Conservation (phyloP, 2,113 vertebrate genomes). For the Picathartes gymnocephalus region DNA sequence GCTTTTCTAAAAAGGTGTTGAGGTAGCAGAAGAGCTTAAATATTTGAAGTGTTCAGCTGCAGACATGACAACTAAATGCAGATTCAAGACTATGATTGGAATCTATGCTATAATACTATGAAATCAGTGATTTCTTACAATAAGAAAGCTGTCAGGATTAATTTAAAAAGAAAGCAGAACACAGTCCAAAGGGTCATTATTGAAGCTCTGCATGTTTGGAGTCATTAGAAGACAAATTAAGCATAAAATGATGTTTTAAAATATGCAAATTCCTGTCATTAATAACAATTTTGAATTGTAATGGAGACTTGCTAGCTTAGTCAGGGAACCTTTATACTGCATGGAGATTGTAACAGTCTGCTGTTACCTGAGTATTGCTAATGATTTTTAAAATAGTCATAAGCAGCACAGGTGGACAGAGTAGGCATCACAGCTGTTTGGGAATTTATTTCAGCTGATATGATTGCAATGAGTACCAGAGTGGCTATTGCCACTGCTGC, state of each 20-base stretch:
- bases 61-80: not conserved
- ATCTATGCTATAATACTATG: not conserved
- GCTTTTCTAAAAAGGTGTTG: not conserved
- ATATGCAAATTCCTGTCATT: not conserved
- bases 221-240: constrained; percentile 20
- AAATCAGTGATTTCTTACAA: not conserved
- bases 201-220: not conserved
- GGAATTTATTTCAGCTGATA: not conserved
- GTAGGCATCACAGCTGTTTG: not conserved
- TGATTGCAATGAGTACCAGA: not conserved
- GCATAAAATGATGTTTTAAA: not conserved
- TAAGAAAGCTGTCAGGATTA: not conserved
- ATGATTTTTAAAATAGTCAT: not conserved
- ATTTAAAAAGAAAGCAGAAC: not conserved
- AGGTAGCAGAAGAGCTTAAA: not conserved
- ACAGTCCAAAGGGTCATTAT: not conserved
- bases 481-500: not conserved
- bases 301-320: not conserved
- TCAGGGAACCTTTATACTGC: not conserved
- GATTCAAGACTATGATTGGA: not conserved
- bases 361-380: constrained; percentile 4
- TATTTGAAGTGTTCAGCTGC: not conserved
- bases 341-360: not conserved
- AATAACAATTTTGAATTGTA: not conserved
- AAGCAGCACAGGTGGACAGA: not conserved